phyloP scores from a whole-genome alignment of 2,797 vertebrate genomes.

The Alosa sapidissima region DNA sequence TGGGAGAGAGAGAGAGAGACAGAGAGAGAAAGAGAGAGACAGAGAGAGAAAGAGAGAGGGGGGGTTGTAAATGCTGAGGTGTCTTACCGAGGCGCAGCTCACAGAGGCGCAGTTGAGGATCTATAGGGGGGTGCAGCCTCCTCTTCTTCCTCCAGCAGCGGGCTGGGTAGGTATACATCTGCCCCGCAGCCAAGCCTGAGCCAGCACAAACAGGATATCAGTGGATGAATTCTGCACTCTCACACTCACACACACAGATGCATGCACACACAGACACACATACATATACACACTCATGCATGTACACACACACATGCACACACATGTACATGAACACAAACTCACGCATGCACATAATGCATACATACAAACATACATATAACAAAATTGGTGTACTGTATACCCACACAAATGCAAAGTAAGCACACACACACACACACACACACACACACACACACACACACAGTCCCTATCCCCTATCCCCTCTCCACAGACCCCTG shows the following conservation, averaged over 20 bases:
- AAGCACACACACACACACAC: background rate
- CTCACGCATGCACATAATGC: background rate
- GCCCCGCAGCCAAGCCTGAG: slow-evolving; percentile 88
- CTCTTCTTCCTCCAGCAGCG: slow-evolving; percentile 98
- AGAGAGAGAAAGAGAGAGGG: background rate
- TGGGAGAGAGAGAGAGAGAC: background rate
- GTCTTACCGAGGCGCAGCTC: slow-evolving; percentile 92
- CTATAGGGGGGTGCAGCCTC: slow-evolving; percentile 89
- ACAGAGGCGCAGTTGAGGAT: slow-evolving; percentile 91
- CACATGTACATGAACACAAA: background rate
- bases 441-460: background rate
- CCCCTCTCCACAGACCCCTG: background rate
- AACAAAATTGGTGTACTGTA: no score
- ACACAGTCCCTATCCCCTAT: slow-evolving; percentile 8
- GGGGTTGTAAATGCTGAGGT: background rate
- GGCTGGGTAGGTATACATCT: slow-evolving; percentile 96
- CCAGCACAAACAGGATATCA: slow-evolving; percentile 44
- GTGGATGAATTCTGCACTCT: background rate
- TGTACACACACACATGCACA: background rate
- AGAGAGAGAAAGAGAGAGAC: no score
- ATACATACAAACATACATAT: background rate
- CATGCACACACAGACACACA: slow-evolving; percentile 24
- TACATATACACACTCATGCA: background rate
- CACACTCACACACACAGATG: slow-evolving; percentile 34
- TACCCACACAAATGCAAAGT: background rate